Evolutionary conservation across 1,140 invertebrate species (phyloP).

Genomic region (Drosophila mayri): DNA sequence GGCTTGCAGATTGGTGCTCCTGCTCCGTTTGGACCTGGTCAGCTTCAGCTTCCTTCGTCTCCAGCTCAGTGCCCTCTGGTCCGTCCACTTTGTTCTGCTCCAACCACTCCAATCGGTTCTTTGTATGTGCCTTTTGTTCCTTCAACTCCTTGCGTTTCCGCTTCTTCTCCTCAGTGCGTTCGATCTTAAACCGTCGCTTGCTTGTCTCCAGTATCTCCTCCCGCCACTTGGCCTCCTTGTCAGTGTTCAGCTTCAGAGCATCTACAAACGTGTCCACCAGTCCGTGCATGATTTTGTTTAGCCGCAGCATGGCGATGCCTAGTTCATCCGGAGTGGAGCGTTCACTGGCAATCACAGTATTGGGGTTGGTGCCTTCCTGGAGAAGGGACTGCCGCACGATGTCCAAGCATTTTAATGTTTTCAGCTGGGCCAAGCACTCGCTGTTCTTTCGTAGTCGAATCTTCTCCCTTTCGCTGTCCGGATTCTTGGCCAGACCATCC

Average conservation of each 20-base stretch:
- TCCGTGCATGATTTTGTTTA: conserved; percentile 69
- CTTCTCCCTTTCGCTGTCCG: conserved; percentile 56
- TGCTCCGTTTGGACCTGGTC: neutral
- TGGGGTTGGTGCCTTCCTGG: conserved; percentile 57
- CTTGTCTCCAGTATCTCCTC: conserved; percentile 68
- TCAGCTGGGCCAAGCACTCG: conserved; percentile 62
- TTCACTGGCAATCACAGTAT: conserved; percentile 67
- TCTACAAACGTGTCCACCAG: conserved; percentile 55
- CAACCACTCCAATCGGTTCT: conserved; percentile 73
- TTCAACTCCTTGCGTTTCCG: conserved; percentile 65
- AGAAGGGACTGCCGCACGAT: conserved; percentile 57
- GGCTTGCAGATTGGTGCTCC: neutral
- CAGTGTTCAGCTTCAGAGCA: conserved; percentile 42
- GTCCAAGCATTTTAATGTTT: conserved; percentile 53
- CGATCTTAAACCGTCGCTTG: conserved; percentile 62
- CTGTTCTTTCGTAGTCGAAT: conserved; percentile 55
- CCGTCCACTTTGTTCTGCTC: conserved; percentile 47
- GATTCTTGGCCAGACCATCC: conserved; percentile 49
- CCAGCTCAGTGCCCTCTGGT: neutral
- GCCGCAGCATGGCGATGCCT: conserved; percentile 65
- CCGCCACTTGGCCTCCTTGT: conserved; percentile 61
- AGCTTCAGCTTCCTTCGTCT: neutral
- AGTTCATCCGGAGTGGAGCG: conserved; percentile 72
- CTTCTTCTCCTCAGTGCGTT: conserved; percentile 62
- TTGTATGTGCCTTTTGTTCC: conserved; percentile 59